A percentile compares a stretch with the other conserved stretches of the same genome.
These are phyloP conservation scores for Calosoma granatense DNA, from an alignment of 1,140 invertebrate species.

Conservation along the genomic window DNA sequence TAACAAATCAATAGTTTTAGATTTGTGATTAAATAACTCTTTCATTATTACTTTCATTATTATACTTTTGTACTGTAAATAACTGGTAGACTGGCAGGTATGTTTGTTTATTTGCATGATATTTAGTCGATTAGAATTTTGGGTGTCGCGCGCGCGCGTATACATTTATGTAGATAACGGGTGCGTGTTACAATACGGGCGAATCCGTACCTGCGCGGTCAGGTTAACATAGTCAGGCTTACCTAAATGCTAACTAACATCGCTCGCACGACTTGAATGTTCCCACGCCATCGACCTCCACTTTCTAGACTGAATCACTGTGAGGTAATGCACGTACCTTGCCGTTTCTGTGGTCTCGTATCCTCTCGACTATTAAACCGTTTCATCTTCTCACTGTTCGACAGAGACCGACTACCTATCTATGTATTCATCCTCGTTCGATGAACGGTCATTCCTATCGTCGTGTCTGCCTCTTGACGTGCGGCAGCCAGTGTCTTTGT, in stretches of 20 bases:
- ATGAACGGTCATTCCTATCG: neutral
- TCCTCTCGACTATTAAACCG: neutral
- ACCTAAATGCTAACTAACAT: constrained; percentile 4
- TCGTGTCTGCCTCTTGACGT: neutral
- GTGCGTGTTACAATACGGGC: neutral
- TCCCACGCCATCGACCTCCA: constrained; percentile 1
- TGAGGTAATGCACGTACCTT: constrained; percentile 3
- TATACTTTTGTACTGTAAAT: too few relatives aligned
- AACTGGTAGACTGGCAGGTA: neutral
- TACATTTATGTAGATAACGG: too few relatives aligned
- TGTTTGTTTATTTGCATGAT: neutral
- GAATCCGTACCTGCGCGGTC: neutral
- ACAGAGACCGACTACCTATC: too few relatives aligned
- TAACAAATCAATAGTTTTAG: too few relatives aligned
- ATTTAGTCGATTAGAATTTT: neutral
- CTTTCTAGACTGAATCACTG: constrained; percentile 5
- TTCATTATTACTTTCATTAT: too few relatives aligned
- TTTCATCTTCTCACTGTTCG: constrained; percentile 4
- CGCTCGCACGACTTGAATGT: neutral
- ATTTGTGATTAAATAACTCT: too few relatives aligned
- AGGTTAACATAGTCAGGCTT: neutral
- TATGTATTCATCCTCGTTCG: too few relatives aligned
- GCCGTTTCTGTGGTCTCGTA: neutral
- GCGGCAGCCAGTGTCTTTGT: neutral
- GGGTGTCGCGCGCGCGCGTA: too few relatives aligned